Conservation (phyloP, 2,797 vertebrate species). For the Thunnus albacares region DNA sequence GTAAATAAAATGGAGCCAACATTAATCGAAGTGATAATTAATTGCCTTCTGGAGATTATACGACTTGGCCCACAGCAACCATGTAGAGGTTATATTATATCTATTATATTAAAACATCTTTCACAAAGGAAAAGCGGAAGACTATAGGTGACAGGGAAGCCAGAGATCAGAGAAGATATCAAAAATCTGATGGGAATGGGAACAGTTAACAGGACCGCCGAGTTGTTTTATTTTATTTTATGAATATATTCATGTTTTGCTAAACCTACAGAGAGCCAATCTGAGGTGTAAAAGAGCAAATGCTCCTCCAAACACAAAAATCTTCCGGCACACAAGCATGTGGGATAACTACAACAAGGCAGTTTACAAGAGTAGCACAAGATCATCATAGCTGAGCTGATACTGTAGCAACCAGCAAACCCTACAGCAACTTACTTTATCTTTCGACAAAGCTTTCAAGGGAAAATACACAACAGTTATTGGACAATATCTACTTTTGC, state of each 20-base stretch:
- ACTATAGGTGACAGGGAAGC: constrained; percentile 43
- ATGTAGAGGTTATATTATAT: constrained; percentile 63
- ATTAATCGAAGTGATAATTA: constrained; percentile 85
- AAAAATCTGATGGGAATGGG: constrained; percentile 7
- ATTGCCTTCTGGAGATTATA: constrained; percentile 78
- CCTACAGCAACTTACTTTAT: constrained; percentile 3
- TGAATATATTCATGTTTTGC: background rate
- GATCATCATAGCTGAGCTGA: constrained; percentile 30
- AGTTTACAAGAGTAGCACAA: constrained; percentile 1
- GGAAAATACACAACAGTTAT: background rate
- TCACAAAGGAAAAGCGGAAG: constrained; percentile 21
- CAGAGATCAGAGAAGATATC: constrained; percentile 24
- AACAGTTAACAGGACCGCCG: background rate
- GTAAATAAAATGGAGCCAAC: constrained; percentile 86
- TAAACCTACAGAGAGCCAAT: too few relatives aligned
- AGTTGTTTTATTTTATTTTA: background rate
- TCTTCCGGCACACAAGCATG: background rate
- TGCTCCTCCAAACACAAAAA: background rate
- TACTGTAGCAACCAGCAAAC: constrained; percentile 7
- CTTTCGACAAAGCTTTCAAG: constrained; percentile 18
- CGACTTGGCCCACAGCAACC: constrained; percentile 71
- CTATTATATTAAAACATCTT: constrained; percentile 71
- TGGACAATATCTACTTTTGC: constrained; percentile 11
- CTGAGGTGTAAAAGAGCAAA: background rate
- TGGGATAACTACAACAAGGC: background rate